A percentile compares a stretch with the other conserved stretches of the same genome.
Evolutionary conservation across 2,888 invertebrate genomes (phyloP).

Genomic region (Argyresthia goedartella): DNA sequence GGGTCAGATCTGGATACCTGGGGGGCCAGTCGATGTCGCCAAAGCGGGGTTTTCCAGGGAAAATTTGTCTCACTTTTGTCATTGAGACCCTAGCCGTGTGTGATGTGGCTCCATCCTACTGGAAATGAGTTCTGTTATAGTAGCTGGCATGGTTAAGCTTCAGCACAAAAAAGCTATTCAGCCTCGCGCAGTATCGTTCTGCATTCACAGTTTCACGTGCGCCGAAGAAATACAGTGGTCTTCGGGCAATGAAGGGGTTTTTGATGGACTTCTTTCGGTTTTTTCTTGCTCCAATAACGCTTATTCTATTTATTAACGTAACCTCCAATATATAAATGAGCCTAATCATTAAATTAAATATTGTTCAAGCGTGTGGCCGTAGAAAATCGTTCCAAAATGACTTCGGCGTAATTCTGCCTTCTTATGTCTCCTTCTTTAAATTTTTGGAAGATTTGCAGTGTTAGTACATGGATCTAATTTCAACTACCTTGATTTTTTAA

Average conservation of each 20-base stretch:
- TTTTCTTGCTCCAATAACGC: neutral
- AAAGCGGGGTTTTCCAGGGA: no score
- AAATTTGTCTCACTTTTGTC: no score
- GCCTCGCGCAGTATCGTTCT: slow-evolving; percentile 14
- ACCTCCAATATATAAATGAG: neutral
- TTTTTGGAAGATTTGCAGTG: slow-evolving; percentile 1
- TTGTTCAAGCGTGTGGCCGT: neutral
- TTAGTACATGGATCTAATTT: slow-evolving; percentile 9
- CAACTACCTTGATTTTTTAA: no score
- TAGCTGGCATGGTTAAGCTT: slow-evolving; percentile 13
- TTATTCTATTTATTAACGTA: slow-evolving; percentile 1
- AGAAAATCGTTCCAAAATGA: slow-evolving; percentile 4
- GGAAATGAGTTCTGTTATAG: no score
- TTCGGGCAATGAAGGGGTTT: slow-evolving; percentile 13
- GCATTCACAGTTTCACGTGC: slow-evolving; percentile 12
- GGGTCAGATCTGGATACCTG: no score
- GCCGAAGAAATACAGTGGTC: slow-evolving; percentile 17
- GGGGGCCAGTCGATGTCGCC: no score
- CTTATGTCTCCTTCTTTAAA: slow-evolving; percentile 1
- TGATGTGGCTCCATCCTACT: no score
- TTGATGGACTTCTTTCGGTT: slow-evolving; percentile 15
- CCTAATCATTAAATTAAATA: slow-evolving; percentile 1
- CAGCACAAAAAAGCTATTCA: slow-evolving; percentile 15
- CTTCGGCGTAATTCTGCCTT: slow-evolving; percentile 7
- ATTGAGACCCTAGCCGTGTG: no score